Evolutionary conservation across 2,888 invertebrate species (phyloP).

Genomic region (Phasia obesa): DNA sequence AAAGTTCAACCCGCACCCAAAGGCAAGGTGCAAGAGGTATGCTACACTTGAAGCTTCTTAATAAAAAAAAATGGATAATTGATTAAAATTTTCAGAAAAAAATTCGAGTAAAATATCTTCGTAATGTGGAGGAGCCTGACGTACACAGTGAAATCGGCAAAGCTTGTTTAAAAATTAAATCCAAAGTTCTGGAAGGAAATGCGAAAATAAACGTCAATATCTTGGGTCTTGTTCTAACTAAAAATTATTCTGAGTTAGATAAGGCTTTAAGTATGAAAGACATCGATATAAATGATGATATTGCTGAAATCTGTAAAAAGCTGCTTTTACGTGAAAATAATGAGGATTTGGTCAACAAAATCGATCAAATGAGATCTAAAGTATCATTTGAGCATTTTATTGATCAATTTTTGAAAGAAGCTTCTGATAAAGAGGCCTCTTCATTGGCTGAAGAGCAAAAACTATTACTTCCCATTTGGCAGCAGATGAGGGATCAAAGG

Average conservation of each 20-base stretch:
- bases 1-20: slow-evolving; percentile 13
- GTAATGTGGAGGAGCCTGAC: slow-evolving; percentile 93
- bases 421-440: slow-evolving; percentile 73
- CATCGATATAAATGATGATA: slow-evolving; percentile 39
- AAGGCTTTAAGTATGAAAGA: slow-evolving; percentile 69
- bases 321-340: slow-evolving; percentile 20
- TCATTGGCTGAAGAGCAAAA: slow-evolving; percentile 78
- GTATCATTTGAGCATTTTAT: slow-evolving; percentile 77
- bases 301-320: slow-evolving; percentile 46
- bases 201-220: slow-evolving; percentile 66
- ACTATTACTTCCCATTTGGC: slow-evolving; percentile 78
- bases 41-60: background rate
- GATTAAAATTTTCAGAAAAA: slow-evolving; percentile 83
- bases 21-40: slow-evolving; percentile 61
- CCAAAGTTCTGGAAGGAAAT: slow-evolving; percentile 64
- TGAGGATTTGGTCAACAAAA: slow-evolving; percentile 75
- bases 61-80: background rate
- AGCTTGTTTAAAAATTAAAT: slow-evolving; percentile 77
- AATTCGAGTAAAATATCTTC: slow-evolving; percentile 89
- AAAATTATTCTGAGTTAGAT: slow-evolving; percentile 86
- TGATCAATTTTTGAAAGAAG: slow-evolving; percentile 76
- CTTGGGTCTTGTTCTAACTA: slow-evolving; percentile 84
- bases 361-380: slow-evolving; percentile 73
- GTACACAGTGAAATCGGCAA: slow-evolving; percentile 87
- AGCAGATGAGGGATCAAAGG: slow-evolving; percentile 81